Conservation (phyloP, 2,888 invertebrate genomes). For the Merodon equestris region DNA sequence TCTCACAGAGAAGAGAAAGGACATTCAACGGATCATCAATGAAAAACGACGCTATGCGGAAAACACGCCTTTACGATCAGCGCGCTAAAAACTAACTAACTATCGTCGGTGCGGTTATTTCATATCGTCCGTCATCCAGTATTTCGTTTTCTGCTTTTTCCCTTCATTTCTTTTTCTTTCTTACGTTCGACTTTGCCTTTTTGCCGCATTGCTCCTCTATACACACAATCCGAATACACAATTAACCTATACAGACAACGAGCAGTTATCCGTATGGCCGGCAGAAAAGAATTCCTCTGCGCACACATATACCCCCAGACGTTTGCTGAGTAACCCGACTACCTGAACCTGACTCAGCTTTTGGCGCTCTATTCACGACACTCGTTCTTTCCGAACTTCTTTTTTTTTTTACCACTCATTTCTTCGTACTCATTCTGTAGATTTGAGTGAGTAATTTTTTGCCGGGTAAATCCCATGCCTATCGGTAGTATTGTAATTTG, state of each 20-base stretch:
- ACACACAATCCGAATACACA: no score
- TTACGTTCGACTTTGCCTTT: neutral
- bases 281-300: no score
- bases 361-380: no score
- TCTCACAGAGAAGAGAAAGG: slow-evolving; percentile 42
- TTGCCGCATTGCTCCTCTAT: neutral
- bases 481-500: no score
- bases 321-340: no score
- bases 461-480: no score
- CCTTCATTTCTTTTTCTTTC: neutral
- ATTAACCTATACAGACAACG: neutral
- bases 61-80: slow-evolving; percentile 60
- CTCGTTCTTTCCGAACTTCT: no score
- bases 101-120: neutral
- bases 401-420: no score
- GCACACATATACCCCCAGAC: no score
- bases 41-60: slow-evolving; percentile 37
- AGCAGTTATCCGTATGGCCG: neutral
- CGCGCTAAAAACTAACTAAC: slow-evolving; percentile 62
- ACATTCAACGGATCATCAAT: slow-evolving; percentile 40
- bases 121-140: neutral
- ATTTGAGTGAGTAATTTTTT: no score
- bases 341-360: no score
- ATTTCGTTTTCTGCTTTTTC: neutral
- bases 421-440: no score